A percentile compares a stretch with the other conserved stretches of the same genome.
Evolutionary conservation across 2,113 vertebrate species (phyloP).

Genomic region (Cyprinodon tularosa): DNA sequence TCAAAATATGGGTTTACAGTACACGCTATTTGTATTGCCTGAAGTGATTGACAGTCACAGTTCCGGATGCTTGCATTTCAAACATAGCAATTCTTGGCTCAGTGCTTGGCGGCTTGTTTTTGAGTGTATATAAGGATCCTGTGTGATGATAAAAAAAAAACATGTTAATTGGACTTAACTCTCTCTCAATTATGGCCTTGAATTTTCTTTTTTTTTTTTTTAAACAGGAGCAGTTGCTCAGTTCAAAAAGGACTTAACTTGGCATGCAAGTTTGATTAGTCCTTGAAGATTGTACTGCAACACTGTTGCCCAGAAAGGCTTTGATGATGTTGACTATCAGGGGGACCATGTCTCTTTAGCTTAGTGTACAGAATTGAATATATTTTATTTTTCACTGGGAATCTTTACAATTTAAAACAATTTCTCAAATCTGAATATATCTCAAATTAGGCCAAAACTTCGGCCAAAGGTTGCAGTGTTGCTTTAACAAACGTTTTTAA

Average conservation of each 20-base stretch:
- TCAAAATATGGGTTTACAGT: conserved; percentile 9
- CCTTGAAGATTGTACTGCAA: conserved; percentile 7
- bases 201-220: conserved; percentile 12
- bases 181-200: conserved; percentile 20
- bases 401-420: not conserved
- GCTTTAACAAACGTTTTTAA: no score
- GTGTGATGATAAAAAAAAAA: conserved; percentile 8
- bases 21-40: not conserved
- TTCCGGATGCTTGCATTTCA: conserved; percentile 14
- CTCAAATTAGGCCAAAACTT: no score
- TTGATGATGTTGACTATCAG: conserved; percentile 1
- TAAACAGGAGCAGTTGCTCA: conserved; percentile 1
- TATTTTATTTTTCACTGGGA: not conserved
- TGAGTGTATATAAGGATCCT: conserved; percentile 7
- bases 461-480: no score
- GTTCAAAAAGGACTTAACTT: conserved; percentile 22
- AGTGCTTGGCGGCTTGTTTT: conserved; percentile 12
- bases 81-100: conserved; percentile 42
- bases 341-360: not conserved
- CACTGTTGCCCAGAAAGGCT: conserved; percentile 10
- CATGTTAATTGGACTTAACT: conserved; percentile 22
- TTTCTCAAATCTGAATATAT: no score
- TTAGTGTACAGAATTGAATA: not conserved
- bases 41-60: conserved; percentile 42
- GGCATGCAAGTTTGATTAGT: conserved; percentile 15